Evolutionary conservation across 2,888 invertebrate genomes (phyloP).

Genomic region (Zygaena filipendulae): DNA sequence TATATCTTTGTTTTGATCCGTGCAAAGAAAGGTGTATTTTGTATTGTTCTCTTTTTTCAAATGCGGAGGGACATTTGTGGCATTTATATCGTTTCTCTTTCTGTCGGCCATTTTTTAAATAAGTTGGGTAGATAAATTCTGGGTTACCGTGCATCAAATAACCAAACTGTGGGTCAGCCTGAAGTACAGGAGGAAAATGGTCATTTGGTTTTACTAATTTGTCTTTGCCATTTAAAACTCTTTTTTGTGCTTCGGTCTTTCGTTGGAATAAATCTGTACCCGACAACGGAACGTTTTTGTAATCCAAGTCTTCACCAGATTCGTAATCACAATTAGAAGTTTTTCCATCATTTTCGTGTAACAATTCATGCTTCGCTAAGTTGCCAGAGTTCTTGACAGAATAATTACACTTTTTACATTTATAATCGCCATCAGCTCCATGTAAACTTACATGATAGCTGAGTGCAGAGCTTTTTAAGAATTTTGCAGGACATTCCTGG

Average conservation of each 20-base stretch:
- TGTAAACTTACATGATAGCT: constrained; percentile 77
- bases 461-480: constrained; percentile 76
- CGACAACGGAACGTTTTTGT: constrained; percentile 69
- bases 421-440: constrained; percentile 71
- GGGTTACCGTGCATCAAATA: constrained; percentile 79
- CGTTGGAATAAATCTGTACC: constrained; percentile 75
- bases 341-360: constrained; percentile 55
- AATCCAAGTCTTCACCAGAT: constrained; percentile 57
- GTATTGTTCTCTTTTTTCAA: constrained; percentile 87
- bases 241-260: constrained; percentile 69
- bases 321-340: constrained; percentile 45
- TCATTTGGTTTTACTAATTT: constrained; percentile 62
- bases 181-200: constrained; percentile 60
- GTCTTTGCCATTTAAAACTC: constrained; percentile 55
- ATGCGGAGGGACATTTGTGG: constrained; percentile 87
- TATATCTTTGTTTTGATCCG: constrained; percentile 84
- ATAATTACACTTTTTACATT: constrained; percentile 78
- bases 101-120: constrained; percentile 76
- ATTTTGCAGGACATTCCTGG: constrained; percentile 77
- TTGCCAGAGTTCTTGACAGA: constrained; percentile 76
- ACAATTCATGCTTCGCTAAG: constrained; percentile 72
- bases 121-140: constrained; percentile 80
- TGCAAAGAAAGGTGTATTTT: constrained; percentile 85
- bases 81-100: constrained; percentile 85
- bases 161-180: constrained; percentile 75